phyloP scores from a whole-genome alignment of 2,113 vertebrate genomes.

The Ammodytes marinus region DNA sequence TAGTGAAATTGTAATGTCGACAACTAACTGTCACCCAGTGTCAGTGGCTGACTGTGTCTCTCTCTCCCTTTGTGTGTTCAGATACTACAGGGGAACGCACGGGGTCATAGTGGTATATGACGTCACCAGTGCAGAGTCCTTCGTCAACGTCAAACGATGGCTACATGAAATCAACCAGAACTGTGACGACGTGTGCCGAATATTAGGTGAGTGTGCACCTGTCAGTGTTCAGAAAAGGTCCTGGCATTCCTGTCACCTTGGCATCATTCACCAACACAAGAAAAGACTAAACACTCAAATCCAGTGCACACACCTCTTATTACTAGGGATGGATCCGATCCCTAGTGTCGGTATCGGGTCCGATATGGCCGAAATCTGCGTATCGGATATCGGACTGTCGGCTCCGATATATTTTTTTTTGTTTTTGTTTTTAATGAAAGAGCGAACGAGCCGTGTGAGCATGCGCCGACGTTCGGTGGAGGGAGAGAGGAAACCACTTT shows the following conservation, averaged over 20 bases:
- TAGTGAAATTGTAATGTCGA: neutral
- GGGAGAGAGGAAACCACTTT: no score
- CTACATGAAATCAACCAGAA: conserved; percentile 99
- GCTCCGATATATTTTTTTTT: neutral
- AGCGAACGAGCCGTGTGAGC: no score
- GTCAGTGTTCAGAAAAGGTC: neutral
- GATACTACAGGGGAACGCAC: conserved; percentile 98
- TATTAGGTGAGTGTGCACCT: conserved; percentile 89
- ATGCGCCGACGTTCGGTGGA: no score
- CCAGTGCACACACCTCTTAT: neutral
- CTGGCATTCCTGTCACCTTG: neutral
- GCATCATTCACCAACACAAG: neutral
- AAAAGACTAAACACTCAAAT: neutral
- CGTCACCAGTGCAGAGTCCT: conserved; percentile 97
- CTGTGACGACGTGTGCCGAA: conserved; percentile 98
- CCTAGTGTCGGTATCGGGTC: no score
- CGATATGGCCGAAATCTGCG: no score
- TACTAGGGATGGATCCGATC: no score
- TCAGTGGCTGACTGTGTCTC: neutral
- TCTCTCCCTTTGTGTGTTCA: conserved; percentile 65
- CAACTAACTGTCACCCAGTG: neutral
- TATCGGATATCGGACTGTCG: no score
- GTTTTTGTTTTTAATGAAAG: neutral
- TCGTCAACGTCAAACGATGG: conserved; percentile 99
- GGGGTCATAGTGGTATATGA: conserved; percentile 99